These are phyloP conservation scores for Boulengeromyrus knoepffleri DNA, from an alignment of 2,113 vertebrate species.

Conservation along the genomic window DNA sequence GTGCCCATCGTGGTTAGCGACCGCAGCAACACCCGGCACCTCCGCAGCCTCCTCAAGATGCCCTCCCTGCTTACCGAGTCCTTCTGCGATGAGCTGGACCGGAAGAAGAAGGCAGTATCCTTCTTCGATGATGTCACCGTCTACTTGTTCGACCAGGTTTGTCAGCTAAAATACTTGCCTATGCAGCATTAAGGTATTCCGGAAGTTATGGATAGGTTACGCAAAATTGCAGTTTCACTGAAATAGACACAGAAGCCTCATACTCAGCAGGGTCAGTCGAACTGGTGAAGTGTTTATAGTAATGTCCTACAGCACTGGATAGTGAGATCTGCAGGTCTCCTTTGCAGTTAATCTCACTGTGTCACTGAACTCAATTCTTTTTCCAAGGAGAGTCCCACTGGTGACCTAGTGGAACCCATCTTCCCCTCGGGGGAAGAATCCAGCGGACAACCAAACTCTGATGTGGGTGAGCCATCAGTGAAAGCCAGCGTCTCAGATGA, in stretches of 20 bases:
- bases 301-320: not conserved
- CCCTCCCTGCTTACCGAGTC: constrained; percentile 71
- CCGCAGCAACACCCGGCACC: constrained; percentile 69
- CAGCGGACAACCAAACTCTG: constrained; percentile 36
- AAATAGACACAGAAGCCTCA: not conserved
- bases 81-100: constrained; percentile 78
- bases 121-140: constrained; percentile 96
- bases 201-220: not conserved
- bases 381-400: constrained; percentile 84
- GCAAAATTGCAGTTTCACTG: not conserved
- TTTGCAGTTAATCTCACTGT: not conserved
- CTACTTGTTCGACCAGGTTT: constrained; percentile 98
- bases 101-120: constrained; percentile 93
- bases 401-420: constrained; percentile 74
- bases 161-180: not conserved
- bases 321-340: not conserved
- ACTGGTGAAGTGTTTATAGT: not conserved
- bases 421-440: constrained; percentile 59
- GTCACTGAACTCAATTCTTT: not conserved
- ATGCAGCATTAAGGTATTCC: not conserved
- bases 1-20: constrained; percentile 90
- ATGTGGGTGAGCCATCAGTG: constrained; percentile 33
- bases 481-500: constrained; percentile 35
- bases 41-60: constrained; percentile 90
- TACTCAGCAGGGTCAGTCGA: not conserved